These are phyloP conservation scores for Synanthedon andrenaeformis DNA, from an alignment of 2,888 invertebrate genomes.

Conservation along the genomic window DNA sequence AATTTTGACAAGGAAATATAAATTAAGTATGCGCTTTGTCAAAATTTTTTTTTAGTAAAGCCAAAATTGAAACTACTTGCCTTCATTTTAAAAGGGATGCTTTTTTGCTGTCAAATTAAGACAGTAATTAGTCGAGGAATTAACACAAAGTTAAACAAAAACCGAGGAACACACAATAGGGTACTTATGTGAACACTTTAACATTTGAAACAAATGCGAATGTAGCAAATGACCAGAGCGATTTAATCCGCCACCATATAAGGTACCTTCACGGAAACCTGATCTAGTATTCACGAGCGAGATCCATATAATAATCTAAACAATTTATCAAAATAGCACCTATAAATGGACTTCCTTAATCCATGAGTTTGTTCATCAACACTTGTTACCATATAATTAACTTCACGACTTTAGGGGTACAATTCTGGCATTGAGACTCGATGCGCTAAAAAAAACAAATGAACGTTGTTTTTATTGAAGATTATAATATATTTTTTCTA, in stretches of 20 bases:
- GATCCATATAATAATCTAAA: constrained; percentile 51
- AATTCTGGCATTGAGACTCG: background rate
- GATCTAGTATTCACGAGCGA: constrained; percentile 48
- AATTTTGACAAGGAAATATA: too few species aligned
- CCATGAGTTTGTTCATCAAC: constrained; percentile 29
- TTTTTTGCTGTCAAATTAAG: too few species aligned
- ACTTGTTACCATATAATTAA: constrained; percentile 8
- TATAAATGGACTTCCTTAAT: constrained; percentile 62
- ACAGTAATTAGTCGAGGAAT: too few species aligned
- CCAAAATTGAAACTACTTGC: too few species aligned
- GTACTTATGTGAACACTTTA: constrained; percentile 12
- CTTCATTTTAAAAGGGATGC: too few species aligned
- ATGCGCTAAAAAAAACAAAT: background rate
- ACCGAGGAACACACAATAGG: constrained; percentile 15
- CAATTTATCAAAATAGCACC: constrained; percentile 59
- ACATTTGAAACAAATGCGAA: constrained; percentile 22
- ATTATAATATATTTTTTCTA: background rate
- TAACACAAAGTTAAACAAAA: constrained; percentile 7
- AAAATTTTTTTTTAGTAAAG: too few species aligned
- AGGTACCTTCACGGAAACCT: constrained; percentile 52
- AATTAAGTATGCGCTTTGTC: too few species aligned
- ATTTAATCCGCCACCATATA: constrained; percentile 61
- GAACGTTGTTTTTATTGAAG: too few species aligned
- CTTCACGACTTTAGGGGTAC: background rate
- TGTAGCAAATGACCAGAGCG: constrained; percentile 37